Percentiles rank a stretch among this genome's conserved stretches.
Evolutionary conservation across 2,113 vertebrate species (phyloP).

Genomic region (Xenopus borealis): DNA sequence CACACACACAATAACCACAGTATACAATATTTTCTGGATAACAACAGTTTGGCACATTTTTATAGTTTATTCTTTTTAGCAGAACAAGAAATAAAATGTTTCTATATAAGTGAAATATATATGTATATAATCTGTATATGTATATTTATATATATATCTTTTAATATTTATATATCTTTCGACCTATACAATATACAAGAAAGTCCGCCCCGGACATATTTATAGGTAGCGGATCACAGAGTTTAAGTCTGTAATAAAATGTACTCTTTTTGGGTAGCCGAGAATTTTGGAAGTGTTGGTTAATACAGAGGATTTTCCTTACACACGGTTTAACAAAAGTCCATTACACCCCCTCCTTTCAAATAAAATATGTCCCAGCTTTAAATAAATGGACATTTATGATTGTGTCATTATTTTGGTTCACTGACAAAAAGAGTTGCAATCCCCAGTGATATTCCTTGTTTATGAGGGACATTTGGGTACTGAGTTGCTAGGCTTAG

Average conservation of each 20-base stretch:
- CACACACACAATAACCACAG: conserved; percentile 1
- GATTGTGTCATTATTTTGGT: too few species aligned
- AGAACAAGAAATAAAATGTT: conserved; percentile 63
- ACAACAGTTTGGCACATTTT: conserved; percentile 60
- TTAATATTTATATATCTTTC: too few species aligned
- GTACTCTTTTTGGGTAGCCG: not conserved
- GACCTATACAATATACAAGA: not conserved
- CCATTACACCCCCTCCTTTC: too few species aligned
- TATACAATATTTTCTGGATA: conserved; percentile 48
- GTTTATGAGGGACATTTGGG: too few species aligned
- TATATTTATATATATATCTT: too few species aligned
- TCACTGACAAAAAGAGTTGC: too few species aligned
- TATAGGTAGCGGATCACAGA: conserved; percentile 7
- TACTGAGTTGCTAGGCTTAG: too few species aligned
- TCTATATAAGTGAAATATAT: conserved; percentile 48
- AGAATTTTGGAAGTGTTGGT: not conserved
- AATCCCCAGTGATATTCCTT: too few species aligned
- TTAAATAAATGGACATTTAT: too few species aligned
- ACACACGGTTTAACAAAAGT: too few species aligned
- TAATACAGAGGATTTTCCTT: too few species aligned
- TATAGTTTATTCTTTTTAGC: conserved; percentile 59
- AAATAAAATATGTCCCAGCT: too few species aligned
- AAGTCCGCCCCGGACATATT: not conserved
- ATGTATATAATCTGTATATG: conserved; percentile 16
- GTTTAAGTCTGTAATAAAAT: not conserved